Percentiles rank a stretch among this genome's conserved stretches.
Evolutionary conservation across 2,888 invertebrate genomes (phyloP).

Genomic region (Liposcelis brunnea): DNA sequence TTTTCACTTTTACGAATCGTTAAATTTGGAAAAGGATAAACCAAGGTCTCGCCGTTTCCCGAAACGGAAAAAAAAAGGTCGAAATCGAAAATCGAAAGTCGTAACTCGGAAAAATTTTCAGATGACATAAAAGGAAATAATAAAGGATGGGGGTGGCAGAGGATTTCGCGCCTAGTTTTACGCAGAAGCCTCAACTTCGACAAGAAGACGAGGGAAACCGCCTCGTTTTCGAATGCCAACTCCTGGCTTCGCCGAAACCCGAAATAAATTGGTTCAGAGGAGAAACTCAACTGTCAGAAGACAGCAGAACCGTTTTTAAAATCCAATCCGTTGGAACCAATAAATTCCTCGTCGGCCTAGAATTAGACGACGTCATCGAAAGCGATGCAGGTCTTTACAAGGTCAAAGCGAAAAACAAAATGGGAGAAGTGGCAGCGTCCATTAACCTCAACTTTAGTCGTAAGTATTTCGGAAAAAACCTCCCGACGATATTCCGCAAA

Average conservation of each 20-base stretch:
- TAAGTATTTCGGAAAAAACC: slow-evolving; percentile 57
- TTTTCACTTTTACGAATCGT: too few relatives aligned
- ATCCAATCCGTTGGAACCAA: slow-evolving; percentile 70
- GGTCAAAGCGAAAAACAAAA: slow-evolving; percentile 91
- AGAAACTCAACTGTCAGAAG: slow-evolving; percentile 67
- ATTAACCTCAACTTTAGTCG: slow-evolving; percentile 96
- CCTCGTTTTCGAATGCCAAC: slow-evolving; percentile 84
- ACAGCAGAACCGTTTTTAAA: slow-evolving; percentile 73
- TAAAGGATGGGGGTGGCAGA: slow-evolving; percentile 65
- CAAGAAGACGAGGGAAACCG: slow-evolving; percentile 94
- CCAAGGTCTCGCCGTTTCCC: too few relatives aligned
- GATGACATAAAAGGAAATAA: slow-evolving; percentile 4
- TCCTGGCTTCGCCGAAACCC: slow-evolving; percentile 72
- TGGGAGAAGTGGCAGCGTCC: slow-evolving; percentile 93
- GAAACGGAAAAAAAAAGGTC: too few relatives aligned
- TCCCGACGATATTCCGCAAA: too few relatives aligned
- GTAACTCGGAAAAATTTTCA: too few relatives aligned
- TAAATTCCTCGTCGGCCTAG: slow-evolving; percentile 80
- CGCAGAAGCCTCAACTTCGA: slow-evolving; percentile 90
- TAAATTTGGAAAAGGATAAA: too few relatives aligned
- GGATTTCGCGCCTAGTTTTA: slow-evolving; percentile 96
- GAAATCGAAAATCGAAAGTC: too few relatives aligned
- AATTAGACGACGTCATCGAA: slow-evolving; percentile 90
- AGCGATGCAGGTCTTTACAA: slow-evolving; percentile 91
- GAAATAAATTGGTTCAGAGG: slow-evolving; percentile 85